Percentiles rank a stretch among this genome's conserved stretches.
These are phyloP conservation scores for Calameuta filiformis DNA, from an alignment of 2,888 invertebrate genomes.

Conservation along the genomic window DNA sequence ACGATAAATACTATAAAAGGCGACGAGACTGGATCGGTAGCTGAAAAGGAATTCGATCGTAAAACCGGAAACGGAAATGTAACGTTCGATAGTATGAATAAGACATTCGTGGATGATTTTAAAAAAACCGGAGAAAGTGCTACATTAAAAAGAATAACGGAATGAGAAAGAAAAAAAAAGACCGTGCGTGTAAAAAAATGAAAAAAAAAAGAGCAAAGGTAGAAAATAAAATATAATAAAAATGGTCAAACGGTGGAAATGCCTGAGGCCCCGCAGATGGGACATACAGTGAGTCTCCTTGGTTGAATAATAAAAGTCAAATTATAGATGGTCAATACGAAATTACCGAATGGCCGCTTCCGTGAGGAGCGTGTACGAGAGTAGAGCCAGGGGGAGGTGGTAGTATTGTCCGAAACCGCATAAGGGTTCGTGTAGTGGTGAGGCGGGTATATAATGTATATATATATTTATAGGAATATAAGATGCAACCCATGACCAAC, in stretches of 20 bases:
- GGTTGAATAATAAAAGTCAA: slow-evolving; percentile 51
- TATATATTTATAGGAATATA: background rate
- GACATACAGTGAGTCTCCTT: slow-evolving; percentile 29
- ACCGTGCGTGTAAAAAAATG: background rate
- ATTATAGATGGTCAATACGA: slow-evolving; percentile 55
- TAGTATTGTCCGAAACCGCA: slow-evolving; percentile 58
- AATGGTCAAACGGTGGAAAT: slow-evolving; percentile 18
- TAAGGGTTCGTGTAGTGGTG: slow-evolving; percentile 11
- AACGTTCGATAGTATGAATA: too few relatives aligned
- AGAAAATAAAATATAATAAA: slow-evolving; percentile 39
- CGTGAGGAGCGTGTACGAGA: slow-evolving; percentile 8
- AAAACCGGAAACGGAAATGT: too few relatives aligned
- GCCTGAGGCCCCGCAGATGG: slow-evolving; percentile 48
- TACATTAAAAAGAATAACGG: background rate
- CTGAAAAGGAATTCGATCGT: too few relatives aligned
- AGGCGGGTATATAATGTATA: slow-evolving; percentile 18
- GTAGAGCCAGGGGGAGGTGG: background rate
- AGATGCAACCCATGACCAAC: too few relatives aligned
- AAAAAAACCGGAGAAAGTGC: background rate
- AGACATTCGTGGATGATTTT: too few relatives aligned
- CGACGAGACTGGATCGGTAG: too few relatives aligned
- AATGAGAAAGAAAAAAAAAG: too few relatives aligned
- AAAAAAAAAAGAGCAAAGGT: slow-evolving; percentile 33
- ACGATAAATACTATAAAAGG: too few relatives aligned
- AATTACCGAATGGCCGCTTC: slow-evolving; percentile 41